A percentile compares a stretch with the other conserved stretches of the same genome.
phyloP scores from a whole-genome alignment of 2,888 invertebrate genomes.

The Epinotia ramella region DNA sequence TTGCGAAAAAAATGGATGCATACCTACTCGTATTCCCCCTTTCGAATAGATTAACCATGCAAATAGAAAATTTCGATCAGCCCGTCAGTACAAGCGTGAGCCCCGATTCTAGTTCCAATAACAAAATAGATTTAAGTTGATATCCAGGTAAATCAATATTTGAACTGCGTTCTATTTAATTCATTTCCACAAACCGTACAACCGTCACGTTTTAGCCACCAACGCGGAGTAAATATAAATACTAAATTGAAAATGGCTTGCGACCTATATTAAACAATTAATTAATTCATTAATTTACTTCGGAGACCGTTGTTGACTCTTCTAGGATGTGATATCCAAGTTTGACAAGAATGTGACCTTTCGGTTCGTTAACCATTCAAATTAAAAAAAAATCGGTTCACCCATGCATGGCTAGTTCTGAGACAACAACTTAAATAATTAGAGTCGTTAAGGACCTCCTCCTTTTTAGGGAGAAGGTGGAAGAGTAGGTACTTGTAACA shows the following conservation, averaged over 20 bases:
- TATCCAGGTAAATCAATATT: conserved; percentile 18
- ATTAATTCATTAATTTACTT: not conserved
- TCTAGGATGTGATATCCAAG: not conserved
- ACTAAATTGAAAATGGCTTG: not conserved
- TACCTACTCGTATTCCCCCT: not conserved
- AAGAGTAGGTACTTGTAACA: not conserved
- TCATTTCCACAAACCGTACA: not conserved
- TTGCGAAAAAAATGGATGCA: not conserved
- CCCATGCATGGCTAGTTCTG: not conserved
- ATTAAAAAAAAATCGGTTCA: not conserved
- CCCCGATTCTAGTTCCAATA: conserved; percentile 4
- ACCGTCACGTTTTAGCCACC: not conserved
- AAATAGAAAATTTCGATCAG: conserved; percentile 1
- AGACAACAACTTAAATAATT: not conserved
- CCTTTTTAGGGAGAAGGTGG: too few species aligned
- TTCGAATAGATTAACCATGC: not conserved
- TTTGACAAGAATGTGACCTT: not conserved
- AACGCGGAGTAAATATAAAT: not conserved
- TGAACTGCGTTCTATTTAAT: conserved; percentile 9
- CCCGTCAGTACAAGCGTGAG: conserved; percentile 12
- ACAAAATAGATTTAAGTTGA: conserved; percentile 28
- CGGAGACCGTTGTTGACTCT: not conserved
- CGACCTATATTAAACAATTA: not conserved
- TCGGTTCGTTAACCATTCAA: not conserved
- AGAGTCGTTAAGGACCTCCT: not conserved